Evolutionary conservation across 2,797 vertebrate species (phyloP), one percentile per base, ranked within the genome.

Genomic region (Mycteria americana): DNA sequence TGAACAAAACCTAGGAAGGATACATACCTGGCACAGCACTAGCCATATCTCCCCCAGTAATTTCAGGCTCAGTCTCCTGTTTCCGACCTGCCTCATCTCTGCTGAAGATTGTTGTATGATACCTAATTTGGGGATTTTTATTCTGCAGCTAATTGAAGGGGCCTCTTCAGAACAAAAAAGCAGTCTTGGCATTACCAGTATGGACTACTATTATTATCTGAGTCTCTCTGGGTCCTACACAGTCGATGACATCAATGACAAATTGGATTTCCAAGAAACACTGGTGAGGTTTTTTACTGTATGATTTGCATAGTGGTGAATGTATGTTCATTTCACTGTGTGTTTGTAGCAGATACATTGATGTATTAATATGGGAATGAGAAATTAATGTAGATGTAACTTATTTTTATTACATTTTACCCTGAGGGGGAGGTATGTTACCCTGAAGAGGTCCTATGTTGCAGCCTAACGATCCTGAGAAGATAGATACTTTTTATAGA

Each of bases 221-320:
- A 99, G 99, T 81, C 99, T 99, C 92, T 99, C 99, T 7, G 99
- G 99, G 28, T 99, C 99, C 94, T 99, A 99, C 98, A 99, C 99
- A 97, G 99, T 99, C 8, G 99, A 99, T 37, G 99, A 99, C 97
- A 99, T 99, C 82, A 98, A 99, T 7, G 99, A 99, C 97, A 99
- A 98, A 97, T 98, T 97, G 2, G 99, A 99, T 93, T 99, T 99
- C 96, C 99, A 99, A 87, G 99, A 99, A 98, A 99, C 99, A 8
- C 91, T 98, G 98, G 99, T 99, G 97, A 97, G 97, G 80, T 74
- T 64, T 64, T 91, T 75, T 35, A 63, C 45, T 9, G 3, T 35
- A 0, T 45, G 35, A 31, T 84, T 68, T 80, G n/a, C 3, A 1
- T 17, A 23, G 37, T 24, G 35, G 23, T 68, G 45, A 14, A 23